Evolutionary conservation across 2,113 vertebrate species (phyloP).

Genomic region (Miniopterus natalensis): DNA sequence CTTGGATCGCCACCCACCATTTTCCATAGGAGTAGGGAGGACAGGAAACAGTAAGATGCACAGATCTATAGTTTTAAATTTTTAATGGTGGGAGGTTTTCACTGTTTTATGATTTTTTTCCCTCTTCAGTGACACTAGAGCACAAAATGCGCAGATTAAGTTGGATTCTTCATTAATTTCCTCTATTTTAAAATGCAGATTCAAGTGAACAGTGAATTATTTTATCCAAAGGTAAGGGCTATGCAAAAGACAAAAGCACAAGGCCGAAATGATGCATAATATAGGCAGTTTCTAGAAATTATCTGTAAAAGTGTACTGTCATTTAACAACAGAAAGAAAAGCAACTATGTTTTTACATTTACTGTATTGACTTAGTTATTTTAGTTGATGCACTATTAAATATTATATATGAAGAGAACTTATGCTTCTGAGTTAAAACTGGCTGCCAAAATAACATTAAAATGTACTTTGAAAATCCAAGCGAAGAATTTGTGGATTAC

Average conservation of each 20-base stretch:
- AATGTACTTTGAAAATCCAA: slow-evolving; percentile 25
- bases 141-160: not conserved
- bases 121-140: not conserved
- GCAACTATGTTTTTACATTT: not conserved
- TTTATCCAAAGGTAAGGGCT: not conserved
- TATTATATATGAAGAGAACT: not conserved
- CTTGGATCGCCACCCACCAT: not conserved
- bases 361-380: not conserved
- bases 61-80: not conserved
- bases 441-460: slow-evolving; percentile 38
- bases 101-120: not conserved
- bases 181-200: slow-evolving; percentile 12
- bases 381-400: slow-evolving; percentile 9
- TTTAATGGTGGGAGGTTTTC: not conserved
- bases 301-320: not conserved
- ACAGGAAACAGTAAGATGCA: not conserved
- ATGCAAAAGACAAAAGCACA: not conserved
- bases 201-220: slow-evolving; percentile 5
- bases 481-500: not conserved
- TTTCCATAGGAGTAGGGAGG: not conserved
- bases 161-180: not conserved
- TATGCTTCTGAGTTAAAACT: slow-evolving; percentile 29
- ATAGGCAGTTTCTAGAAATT: not conserved
- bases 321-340: slow-evolving; percentile 33
- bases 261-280: not conserved